Evolutionary conservation across 2,113 vertebrate genomes (phyloP), one percentile per base, ranked within the genome.

Genomic region (Marmota flaviventris): DNA sequence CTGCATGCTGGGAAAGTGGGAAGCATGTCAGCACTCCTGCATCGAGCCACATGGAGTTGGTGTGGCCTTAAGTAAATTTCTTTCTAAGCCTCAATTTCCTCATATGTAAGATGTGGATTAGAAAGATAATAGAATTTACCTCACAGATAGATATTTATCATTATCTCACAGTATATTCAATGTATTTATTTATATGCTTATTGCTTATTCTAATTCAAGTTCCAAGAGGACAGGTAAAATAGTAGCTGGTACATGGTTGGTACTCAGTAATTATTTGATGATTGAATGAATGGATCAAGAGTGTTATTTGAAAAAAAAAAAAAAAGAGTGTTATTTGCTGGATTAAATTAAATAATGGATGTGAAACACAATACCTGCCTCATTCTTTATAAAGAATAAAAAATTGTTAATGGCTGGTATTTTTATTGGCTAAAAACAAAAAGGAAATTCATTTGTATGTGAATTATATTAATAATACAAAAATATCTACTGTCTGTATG

Each of bases 361-460:
- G 3, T 79, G 85, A 93, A 87, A 67, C 13, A 77, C 45, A 94
- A 79, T 51, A 27, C 4, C 11, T 61, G 3, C 69, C 45, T 89
- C 39, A 81, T 81, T 18, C 42, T 63, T 39, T 73, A 84, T 14
- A 81, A 85, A 87, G 70, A 76, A 87, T 77, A 63, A 61, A 91
- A 84, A 48, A 83, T 34, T 27, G 11, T 67, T 88, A 76, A 65
- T 65, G 63, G 22, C 45, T 94, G 14, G 8, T 76, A 77, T 22
- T 93, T 84, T 45, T 91, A 95, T 53, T 87, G 25, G 37, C 32
- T 93, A 73, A 97, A 51, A 82, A 90, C 37, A 69, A 32, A 82
- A 89, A 87, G 51, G 29, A 92, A 92, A n/a, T 82, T 93, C 48
- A 87, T 77, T 76, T 25, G 12, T 63, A 69, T 76, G 6, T 53